These are phyloP conservation scores for Etheostoma nigrum DNA, from an alignment of 2,797 vertebrate species.

Conservation along the genomic window DNA sequence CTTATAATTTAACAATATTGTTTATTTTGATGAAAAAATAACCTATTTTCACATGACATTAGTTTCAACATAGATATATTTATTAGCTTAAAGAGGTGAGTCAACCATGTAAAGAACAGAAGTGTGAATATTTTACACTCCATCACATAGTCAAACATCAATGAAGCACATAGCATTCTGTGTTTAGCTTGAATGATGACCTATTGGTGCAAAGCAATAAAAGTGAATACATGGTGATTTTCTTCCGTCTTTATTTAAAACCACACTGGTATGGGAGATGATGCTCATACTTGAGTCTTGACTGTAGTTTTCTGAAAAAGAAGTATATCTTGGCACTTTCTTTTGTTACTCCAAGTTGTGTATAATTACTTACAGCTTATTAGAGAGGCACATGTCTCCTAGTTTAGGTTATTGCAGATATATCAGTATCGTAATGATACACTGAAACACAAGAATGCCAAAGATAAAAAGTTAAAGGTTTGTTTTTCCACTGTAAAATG, in stretches of 20 bases:
- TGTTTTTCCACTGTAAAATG: neutral
- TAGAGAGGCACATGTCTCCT: neutral
- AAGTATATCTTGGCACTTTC: neutral
- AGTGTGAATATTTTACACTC: constrained; percentile 11
- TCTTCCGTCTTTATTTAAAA: constrained; percentile 30
- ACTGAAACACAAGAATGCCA: neutral
- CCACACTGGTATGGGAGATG: neutral
- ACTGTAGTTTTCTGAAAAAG: no score
- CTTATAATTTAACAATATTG: constrained; percentile 18
- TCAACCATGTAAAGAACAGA: constrained; percentile 1
- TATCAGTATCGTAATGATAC: neutral
- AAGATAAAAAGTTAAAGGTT: neutral
- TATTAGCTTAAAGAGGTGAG: constrained; percentile 1
- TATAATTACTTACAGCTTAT: neutral
- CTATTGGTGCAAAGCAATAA: constrained; percentile 82
- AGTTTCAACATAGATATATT: neutral
- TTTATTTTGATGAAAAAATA: constrained; percentile 46
- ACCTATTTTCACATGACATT: constrained; percentile 45
- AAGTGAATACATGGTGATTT: constrained; percentile 51
- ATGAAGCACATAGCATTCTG: constrained; percentile 59
- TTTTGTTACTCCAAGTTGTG: neutral
- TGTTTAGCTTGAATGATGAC: constrained; percentile 59
- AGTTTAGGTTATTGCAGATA: neutral
- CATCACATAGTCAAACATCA: constrained; percentile 25
- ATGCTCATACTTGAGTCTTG: neutral